Evolutionary conservation across 2,797 vertebrate genomes (phyloP), one percentile per base, ranked within the genome.

Genomic region (Leucoraja ocellata): DNA sequence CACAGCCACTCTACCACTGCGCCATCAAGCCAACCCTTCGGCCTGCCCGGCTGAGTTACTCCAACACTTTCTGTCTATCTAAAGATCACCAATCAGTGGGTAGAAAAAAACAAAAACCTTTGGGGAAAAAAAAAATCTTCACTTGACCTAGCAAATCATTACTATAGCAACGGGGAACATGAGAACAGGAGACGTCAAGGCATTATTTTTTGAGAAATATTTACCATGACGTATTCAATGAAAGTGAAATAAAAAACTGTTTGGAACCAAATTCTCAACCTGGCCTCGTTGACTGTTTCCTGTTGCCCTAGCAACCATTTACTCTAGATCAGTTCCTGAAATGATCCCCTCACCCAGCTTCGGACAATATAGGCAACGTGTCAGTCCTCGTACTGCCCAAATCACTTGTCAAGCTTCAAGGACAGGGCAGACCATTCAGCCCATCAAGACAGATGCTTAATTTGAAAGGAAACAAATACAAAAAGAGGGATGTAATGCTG

Each of bases 251-350:
- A 74, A 71, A 25, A 46, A 36, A 21, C 32, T 32, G 63, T 28
- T 10, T 14, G 90, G 6, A 74, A 92, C 39, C 13, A 25, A 58
- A 74, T 76, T 73, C 71, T 92, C 39, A 46, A 76, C 25, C 23
- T 76, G 73, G 23, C 90, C 28, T 4, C 46, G 25, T 5, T 28
- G 36, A 54, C 54, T 54, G 25, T 74, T 10, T 23, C 36, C 11
- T 2, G 90, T 92, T 92, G 58, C 90, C 39, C 39, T 76, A 36
- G 23, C 23, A 92, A 92, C 73, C 23, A 58, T 92, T 76, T 76
- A 76, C 71, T 13, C 76, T 25, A 36, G n/a, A 1, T 58, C 25
- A 54, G 46, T 39, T 92, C 36, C 71, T 54, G 39, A 23, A 16
- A 23, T 3, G 16, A 68, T 68, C 63, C 63, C 84, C 1, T 16